Conservation (phyloP, 1,140 invertebrate species). For the Temnothorax curvispinosus region DNA sequence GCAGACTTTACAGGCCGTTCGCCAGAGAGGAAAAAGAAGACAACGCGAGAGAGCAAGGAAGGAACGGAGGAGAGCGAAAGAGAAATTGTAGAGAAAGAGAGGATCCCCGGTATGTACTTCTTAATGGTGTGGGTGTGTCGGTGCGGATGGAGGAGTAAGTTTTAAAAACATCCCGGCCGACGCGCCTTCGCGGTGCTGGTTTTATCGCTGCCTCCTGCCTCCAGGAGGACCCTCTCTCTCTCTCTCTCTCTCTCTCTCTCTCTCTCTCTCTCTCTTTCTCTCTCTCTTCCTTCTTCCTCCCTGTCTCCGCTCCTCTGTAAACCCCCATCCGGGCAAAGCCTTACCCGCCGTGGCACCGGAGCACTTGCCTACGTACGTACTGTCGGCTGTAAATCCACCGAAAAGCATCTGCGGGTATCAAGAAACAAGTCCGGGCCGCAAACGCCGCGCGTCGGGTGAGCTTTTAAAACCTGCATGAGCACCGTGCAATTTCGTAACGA, state of each 20-base stretch:
- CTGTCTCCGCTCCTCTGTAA: slow-evolving; percentile 39
- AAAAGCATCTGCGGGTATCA: slow-evolving; percentile 70
- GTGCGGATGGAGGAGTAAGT: slow-evolving; percentile 70
- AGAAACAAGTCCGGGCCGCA: slow-evolving; percentile 65
- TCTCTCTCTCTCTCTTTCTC: background rate
- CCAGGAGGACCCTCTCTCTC: slow-evolving; percentile 14
- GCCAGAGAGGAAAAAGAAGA: slow-evolving; percentile 51
- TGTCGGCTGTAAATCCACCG: slow-evolving; percentile 68
- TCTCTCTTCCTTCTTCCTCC: background rate
- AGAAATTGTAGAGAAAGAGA: slow-evolving; percentile 53
- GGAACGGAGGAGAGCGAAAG: slow-evolving; percentile 1
- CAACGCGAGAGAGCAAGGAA: slow-evolving; percentile 13
- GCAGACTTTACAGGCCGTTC: slow-evolving; percentile 62
- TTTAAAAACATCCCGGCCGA: slow-evolving; percentile 77
- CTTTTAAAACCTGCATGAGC: slow-evolving; percentile 61
- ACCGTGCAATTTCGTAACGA: slow-evolving; percentile 66
- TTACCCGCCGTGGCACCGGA: slow-evolving; percentile 48
- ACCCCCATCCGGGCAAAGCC: slow-evolving; percentile 60
- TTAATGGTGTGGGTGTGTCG: slow-evolving; percentile 75
- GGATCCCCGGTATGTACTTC: slow-evolving; percentile 56
- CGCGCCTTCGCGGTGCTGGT: slow-evolving; percentile 67
- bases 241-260: background rate
- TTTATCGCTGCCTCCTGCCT: slow-evolving; percentile 68
- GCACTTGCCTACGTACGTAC: slow-evolving; percentile 67
- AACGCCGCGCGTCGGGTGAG: slow-evolving; percentile 59